phyloP scores from a whole-genome alignment of 2,888 invertebrate genomes.

The Phortica magna region DNA sequence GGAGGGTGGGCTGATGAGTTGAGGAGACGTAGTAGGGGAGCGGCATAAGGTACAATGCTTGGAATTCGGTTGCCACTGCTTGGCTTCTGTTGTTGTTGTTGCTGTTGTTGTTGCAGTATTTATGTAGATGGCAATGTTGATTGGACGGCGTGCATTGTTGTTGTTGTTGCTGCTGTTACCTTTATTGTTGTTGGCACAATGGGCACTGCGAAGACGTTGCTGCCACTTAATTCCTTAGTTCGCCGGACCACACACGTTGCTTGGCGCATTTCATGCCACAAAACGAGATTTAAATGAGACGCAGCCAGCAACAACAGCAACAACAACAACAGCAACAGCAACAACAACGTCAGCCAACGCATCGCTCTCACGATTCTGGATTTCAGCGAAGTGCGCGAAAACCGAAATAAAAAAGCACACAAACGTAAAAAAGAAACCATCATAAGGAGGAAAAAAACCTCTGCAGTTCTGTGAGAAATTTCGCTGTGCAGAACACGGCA shows the following conservation, averaged over 20 bases:
- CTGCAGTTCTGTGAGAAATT: conserved; percentile 21
- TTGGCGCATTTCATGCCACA: conserved; percentile 56
- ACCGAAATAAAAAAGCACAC: background rate
- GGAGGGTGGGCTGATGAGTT: background rate
- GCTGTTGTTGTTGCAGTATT: conserved; percentile 45
- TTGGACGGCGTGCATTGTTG: conserved; percentile 48
- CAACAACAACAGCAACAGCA: conserved; percentile 23
- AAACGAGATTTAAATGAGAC: conserved; percentile 73
- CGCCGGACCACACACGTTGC: conserved; percentile 65
- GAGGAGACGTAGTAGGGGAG: background rate
- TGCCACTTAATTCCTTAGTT: conserved; percentile 43
- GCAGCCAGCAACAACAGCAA: conserved; percentile 38
- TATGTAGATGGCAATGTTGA: conserved; percentile 62
- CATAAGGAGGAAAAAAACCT: too few species aligned
- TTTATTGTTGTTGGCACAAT: conserved; percentile 46
- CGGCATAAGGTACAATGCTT: conserved; percentile 26
- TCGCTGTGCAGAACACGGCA: conserved; percentile 48
- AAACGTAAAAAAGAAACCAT: too few species aligned
- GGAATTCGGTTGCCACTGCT: conserved; percentile 37
- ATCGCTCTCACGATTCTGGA: conserved; percentile 71
- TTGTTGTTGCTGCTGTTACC: conserved; percentile 28
- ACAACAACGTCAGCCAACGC: conserved; percentile 51
- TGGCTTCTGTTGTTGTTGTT: conserved; percentile 25
- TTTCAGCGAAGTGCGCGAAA: conserved; percentile 59
- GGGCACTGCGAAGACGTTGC: conserved; percentile 18